Evolutionary conservation across 2,888 invertebrate genomes (phyloP).

Genomic region (Drosophila melanosoma): DNA sequence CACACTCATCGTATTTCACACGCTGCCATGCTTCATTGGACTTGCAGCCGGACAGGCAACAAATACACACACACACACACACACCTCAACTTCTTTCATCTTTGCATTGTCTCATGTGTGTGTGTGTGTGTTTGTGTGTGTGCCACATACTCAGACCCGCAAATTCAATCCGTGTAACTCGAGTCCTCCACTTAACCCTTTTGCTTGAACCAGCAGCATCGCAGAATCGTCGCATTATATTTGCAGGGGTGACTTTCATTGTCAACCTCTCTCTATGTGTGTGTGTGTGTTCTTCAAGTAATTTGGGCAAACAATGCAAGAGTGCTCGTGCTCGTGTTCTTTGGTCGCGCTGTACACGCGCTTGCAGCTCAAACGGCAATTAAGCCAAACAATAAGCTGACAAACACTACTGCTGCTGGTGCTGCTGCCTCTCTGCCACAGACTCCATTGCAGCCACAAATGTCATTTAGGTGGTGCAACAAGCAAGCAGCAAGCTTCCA

Average conservation of each 20-base stretch:
- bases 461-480: constrained; percentile 41
- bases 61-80: constrained; percentile 7
- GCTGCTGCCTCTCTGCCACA: not conserved
- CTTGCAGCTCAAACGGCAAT: constrained; percentile 72
- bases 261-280: constrained; percentile 21
- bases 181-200: constrained; percentile 64
- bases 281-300: constrained; percentile 45
- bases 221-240: constrained; percentile 33
- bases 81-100: constrained; percentile 22
- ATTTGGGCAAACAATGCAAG: constrained; percentile 71
- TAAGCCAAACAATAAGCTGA: constrained; percentile 73
- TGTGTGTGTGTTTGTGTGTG: constrained; percentile 18
- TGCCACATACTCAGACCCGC: constrained; percentile 47
- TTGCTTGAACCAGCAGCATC: constrained; percentile 49
- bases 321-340: constrained; percentile 19
- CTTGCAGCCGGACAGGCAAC: constrained; percentile 26
- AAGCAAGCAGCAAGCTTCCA: constrained; percentile 12
- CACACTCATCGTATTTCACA: constrained; percentile 62
- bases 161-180: constrained; percentile 56
- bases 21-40: constrained; percentile 77
- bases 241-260: constrained; percentile 59
- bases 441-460: constrained; percentile 30
- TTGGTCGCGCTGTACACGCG: constrained; percentile 41
- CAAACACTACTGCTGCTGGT: constrained; percentile 50
- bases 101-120: constrained; percentile 50